These are phyloP conservation scores for Malurus leucopterus DNA, from an alignment of 2,797 vertebrate genomes.

Conservation along the genomic window DNA sequence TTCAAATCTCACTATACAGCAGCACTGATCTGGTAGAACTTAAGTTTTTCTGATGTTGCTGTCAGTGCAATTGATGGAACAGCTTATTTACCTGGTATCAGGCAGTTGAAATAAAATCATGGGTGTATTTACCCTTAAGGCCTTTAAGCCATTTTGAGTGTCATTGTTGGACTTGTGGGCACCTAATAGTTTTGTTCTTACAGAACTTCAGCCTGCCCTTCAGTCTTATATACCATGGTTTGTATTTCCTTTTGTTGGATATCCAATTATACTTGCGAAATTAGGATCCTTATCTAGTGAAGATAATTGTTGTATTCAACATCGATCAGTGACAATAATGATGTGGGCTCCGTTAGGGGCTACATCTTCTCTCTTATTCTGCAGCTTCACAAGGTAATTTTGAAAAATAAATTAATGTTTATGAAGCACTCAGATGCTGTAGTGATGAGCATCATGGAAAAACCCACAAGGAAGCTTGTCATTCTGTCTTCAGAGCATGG, in stretches of 20 bases:
- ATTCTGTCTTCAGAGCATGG: constrained; percentile 5
- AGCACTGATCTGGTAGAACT: neutral
- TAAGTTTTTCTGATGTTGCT: neutral
- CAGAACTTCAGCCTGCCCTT: constrained; percentile 19
- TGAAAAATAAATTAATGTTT: constrained; percentile 33
- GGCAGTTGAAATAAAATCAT: neutral
- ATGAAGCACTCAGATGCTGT: neutral
- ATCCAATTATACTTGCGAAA: constrained; percentile 48
- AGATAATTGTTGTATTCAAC: constrained; percentile 39
- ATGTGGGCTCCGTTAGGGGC: neutral
- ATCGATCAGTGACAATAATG: constrained; percentile 35
- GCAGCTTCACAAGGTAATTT: constrained; percentile 37
- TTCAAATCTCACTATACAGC: neutral
- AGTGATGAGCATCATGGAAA: neutral
- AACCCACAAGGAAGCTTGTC: neutral
- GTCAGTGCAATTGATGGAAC: neutral
- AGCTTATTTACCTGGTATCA: neutral
- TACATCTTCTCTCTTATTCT: neutral
- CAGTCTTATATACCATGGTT: neutral
- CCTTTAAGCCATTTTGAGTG: neutral
- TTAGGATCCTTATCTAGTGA: constrained; percentile 54
- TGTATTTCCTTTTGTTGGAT: constrained; percentile 4
- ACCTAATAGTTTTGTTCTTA: neutral
- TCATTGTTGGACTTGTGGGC: neutral
- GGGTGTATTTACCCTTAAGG: neutral